Conservation (phyloP, 2,888 invertebrate genomes). For the Apoda limacodes region DNA sequence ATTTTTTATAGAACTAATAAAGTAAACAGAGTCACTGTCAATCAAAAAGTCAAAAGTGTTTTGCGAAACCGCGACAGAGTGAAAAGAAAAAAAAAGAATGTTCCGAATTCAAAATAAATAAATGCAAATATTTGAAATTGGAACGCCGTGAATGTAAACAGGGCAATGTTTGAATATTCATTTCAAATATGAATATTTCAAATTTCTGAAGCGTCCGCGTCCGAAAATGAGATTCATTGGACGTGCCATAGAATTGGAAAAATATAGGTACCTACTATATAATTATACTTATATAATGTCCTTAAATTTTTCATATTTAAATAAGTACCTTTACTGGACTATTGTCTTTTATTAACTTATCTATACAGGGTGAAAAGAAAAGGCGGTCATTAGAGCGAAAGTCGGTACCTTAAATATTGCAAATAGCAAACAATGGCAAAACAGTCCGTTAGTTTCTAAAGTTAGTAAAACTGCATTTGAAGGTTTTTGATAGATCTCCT, state of each 20-base stretch:
- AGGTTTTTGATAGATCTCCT: too few relatives aligned
- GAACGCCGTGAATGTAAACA: slow-evolving; percentile 67
- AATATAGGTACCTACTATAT: slow-evolving; percentile 6
- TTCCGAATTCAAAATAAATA: slow-evolving; percentile 58
- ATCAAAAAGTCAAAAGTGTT: slow-evolving; percentile 24
- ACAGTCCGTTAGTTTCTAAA: too few relatives aligned
- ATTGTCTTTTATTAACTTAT: too few relatives aligned
- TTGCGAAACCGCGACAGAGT: slow-evolving; percentile 37
- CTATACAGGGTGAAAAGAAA: too few relatives aligned
- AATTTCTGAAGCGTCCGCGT: slow-evolving; percentile 43
- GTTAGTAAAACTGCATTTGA: too few relatives aligned
- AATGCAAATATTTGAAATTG: slow-evolving; percentile 68
- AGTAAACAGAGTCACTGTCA: slow-evolving; percentile 30
- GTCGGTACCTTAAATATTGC: too few relatives aligned
- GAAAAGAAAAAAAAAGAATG: too few relatives aligned
- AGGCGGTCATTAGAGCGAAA: too few relatives aligned
- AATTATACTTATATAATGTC: too few relatives aligned
- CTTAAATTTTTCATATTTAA: too few relatives aligned
- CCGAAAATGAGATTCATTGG: slow-evolving; percentile 61
- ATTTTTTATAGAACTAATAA: slow-evolving; percentile 17
- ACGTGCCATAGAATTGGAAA: slow-evolving; percentile 13
- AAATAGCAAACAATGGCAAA: too few relatives aligned
- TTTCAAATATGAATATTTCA: slow-evolving; percentile 65
- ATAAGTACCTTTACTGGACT: too few relatives aligned
- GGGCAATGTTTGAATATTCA: slow-evolving; percentile 65